A percentile compares a stretch with the other conserved stretches of the same genome.
Conservation (phyloP, 2,888 invertebrate genomes). For the Exephanes ischioxanthus region DNA sequence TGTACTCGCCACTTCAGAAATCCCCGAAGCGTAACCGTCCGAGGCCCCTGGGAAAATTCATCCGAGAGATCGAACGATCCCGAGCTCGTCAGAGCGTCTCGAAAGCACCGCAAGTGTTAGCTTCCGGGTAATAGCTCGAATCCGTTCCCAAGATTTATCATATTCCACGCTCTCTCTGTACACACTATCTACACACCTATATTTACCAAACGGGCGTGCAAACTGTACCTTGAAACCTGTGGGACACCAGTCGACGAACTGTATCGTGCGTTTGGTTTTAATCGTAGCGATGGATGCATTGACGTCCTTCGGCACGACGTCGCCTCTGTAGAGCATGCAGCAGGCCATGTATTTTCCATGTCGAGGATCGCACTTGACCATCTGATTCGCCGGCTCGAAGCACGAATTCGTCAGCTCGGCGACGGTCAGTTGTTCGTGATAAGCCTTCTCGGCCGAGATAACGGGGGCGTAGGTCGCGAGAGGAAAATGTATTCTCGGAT, state of each 20-base stretch:
- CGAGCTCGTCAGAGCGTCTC: conserved; percentile 61
- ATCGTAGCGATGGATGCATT: conserved; percentile 92
- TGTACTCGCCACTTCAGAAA: conserved; percentile 32
- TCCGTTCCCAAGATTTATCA: conserved; percentile 15
- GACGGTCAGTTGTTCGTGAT: conserved; percentile 91
- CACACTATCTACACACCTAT: background rate
- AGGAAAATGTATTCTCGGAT: conserved; percentile 96
- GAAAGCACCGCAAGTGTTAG: conserved; percentile 60
- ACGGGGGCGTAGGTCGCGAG: conserved; percentile 90
- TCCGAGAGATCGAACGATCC: conserved; percentile 38
- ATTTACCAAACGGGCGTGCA: too few species aligned
- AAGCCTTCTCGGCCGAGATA: conserved; percentile 90
- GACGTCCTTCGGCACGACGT: conserved; percentile 95
- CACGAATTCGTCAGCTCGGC: conserved; percentile 93
- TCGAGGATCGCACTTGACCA: conserved; percentile 94
- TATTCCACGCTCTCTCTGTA: background rate
- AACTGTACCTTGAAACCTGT: conserved; percentile 92
- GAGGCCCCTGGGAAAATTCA: conserved; percentile 58
- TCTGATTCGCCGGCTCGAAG: conserved; percentile 95
- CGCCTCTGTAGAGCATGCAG: conserved; percentile 93
- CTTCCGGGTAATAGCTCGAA: conserved; percentile 56
- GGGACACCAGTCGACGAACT: conserved; percentile 86
- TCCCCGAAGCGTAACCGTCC: conserved; percentile 56
- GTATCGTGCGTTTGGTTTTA: conserved; percentile 90
- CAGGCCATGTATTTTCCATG: conserved; percentile 95